Evolutionary conservation across 2,888 invertebrate genomes (phyloP).

Genomic region (Drosophila greeni): DNA sequence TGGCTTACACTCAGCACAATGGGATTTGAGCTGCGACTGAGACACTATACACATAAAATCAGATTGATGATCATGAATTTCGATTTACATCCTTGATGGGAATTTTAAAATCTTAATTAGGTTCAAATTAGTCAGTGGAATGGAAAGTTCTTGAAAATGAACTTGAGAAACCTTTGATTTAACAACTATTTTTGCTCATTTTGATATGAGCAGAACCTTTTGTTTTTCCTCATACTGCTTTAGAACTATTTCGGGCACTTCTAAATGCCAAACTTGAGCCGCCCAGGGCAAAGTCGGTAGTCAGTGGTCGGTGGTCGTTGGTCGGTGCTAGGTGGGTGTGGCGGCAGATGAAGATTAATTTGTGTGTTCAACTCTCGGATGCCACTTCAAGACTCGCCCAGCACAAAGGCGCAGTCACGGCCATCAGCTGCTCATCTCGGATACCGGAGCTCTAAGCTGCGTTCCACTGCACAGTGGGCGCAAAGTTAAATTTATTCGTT

Average conservation of each 20-base stretch:
- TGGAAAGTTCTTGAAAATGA: background rate
- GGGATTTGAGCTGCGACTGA: background rate
- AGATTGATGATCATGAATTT: background rate
- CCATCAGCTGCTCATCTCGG: slow-evolving; percentile 28
- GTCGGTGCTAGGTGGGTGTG: slow-evolving; percentile 20
- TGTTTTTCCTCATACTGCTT: slow-evolving; percentile 33
- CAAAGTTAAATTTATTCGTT: background rate
- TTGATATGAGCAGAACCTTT: background rate
- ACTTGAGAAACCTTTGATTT: background rate
- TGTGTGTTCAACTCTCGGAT: slow-evolving; percentile 54
- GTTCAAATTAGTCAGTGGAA: background rate
- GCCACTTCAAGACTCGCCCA: slow-evolving; percentile 29
- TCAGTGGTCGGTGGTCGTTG: slow-evolving; percentile 1
- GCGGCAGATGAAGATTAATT: slow-evolving; percentile 63
- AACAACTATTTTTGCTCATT: background rate
- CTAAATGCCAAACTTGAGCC: slow-evolving; percentile 50
- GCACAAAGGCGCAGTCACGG: slow-evolving; percentile 33
- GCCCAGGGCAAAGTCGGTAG: slow-evolving; percentile 11
- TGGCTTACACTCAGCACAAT: slow-evolving; percentile 13
- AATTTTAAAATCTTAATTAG: background rate
- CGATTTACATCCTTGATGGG: background rate
- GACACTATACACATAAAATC: background rate
- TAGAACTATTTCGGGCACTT: slow-evolving; percentile 36
- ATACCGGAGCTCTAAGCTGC: background rate
- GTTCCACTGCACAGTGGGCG: slow-evolving; percentile 4